Conservation (phyloP, 2,888 invertebrate genomes). For the Netelia virgata region DNA sequence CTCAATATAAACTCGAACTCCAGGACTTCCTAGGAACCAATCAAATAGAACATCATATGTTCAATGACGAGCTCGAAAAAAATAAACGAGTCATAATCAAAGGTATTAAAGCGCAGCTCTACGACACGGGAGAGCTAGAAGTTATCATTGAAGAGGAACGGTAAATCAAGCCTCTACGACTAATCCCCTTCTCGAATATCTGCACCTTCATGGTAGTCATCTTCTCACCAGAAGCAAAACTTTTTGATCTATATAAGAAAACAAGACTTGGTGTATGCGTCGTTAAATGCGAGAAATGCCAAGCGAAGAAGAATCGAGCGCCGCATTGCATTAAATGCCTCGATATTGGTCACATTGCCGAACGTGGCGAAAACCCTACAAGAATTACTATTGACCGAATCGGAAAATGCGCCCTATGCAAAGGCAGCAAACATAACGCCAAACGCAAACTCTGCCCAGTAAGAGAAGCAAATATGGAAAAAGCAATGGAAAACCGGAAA, state of each 20-base stretch:
- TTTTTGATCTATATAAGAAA: neutral
- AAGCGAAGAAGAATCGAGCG: neutral
- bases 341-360: neutral
- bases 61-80: neutral
- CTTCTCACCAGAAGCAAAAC: neutral
- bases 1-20: neutral
- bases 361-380: neutral
- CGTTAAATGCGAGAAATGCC: neutral
- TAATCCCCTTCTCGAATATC: neutral
- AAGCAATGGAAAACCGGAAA: no score
- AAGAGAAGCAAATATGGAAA: no score
- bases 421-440: no score
- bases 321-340: constrained; percentile 18
- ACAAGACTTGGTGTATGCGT: neutral
- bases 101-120: constrained; percentile 17
- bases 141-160: constrained; percentile 16
- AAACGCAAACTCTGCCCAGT: no score
- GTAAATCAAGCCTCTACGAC: constrained; percentile 2
- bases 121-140: constrained; percentile 1
- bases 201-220: neutral
- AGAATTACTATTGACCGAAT: no score
- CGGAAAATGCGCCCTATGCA: no score
- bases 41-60: constrained; percentile 5
- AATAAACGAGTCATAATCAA: constrained; percentile 23
- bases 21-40: constrained; percentile 4